These are phyloP conservation scores for Heliconius cydno DNA, from an alignment of 2,888 invertebrate genomes.

Conservation along the genomic window DNA sequence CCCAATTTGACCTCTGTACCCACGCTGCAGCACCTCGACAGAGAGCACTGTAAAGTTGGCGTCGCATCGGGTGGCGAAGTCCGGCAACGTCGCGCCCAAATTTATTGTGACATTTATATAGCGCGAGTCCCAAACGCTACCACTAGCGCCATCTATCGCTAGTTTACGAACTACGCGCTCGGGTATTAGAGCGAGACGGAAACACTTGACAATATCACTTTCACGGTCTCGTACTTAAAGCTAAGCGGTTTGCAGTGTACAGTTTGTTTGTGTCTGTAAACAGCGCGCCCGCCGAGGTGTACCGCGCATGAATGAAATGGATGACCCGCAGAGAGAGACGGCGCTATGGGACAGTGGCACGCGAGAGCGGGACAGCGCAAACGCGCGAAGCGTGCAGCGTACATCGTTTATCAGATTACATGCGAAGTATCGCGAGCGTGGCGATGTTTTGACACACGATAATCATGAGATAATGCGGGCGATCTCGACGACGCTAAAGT, in stretches of 20 bases:
- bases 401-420: slow-evolving; percentile 85
- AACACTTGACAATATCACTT: slow-evolving; percentile 82
- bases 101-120: slow-evolving; percentile 79
- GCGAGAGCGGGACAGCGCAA: slow-evolving; percentile 61
- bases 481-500: slow-evolving; percentile 81
- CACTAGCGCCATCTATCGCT: slow-evolving; percentile 76
- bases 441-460: slow-evolving; percentile 85
- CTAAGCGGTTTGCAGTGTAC: slow-evolving; percentile 83
- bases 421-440: slow-evolving; percentile 84
- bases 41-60: slow-evolving; percentile 61
- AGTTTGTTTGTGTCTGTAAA: slow-evolving; percentile 84
- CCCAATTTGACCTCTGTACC: slow-evolving; percentile 60
- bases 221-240: slow-evolving; percentile 83
- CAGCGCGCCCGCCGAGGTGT: slow-evolving; percentile 80
- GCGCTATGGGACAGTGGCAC: slow-evolving; percentile 49
- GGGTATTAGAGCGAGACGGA: slow-evolving; percentile 76
- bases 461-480: slow-evolving; percentile 83
- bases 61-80: slow-evolving; percentile 78
- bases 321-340: slow-evolving; percentile 71
- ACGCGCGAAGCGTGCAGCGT: slow-evolving; percentile 80
- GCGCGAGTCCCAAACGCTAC: slow-evolving; percentile 64
- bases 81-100: slow-evolving; percentile 82
- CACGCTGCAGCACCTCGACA: slow-evolving; percentile 55
- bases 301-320: slow-evolving; percentile 84
- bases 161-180: slow-evolving; percentile 61